Base-by-base conservation (phyloP, 1,140 invertebrate species). In the Brachionus rubens region DNA sequence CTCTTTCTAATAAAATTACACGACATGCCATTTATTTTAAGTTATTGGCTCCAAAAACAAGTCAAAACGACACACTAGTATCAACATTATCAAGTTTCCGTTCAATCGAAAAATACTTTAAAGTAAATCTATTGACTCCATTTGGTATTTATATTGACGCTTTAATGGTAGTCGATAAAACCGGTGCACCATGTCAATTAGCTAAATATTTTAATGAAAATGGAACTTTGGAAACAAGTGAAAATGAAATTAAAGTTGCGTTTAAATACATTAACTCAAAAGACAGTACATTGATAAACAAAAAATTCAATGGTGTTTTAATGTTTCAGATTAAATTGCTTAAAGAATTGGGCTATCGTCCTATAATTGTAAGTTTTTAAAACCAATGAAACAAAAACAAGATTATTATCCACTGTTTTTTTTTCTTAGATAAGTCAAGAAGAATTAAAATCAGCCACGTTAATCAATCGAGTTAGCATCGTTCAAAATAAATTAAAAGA, bases 401-500 rank as follows among this genome's bases (percentile, higher is more conserved):
- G 3, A 5, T 36, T 36, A 36, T 5, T 36, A 5, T 26, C 12
- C 48, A 4, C 12, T 12, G 3, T 50, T 16, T 47, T 46, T 47
- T 28, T 40, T 36, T 47, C 9, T 24, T 24, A 50, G 68, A 50
- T 72, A 21, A 72, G 19, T 50, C 50, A 50, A 12, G 68, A 72
- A 50, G 68, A 72, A 48, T 24, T 72, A 3, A 36, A 72, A 72
- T 19, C 46, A 40, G 36, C 68, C 3, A 72, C 4, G 26, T 48
- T 72, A n/a, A 41, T 72, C 4, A 52, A 72, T 50, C 41, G 68
- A n/a, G 68, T 50, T 36, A 54, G 33, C 21, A 21, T 72, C 12
- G 41, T 72, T 50, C 68, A 72, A 50, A 50, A 48, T 40, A 72
- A 72, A 54, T 48, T 72, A 28, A 72, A 72, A 41, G 30, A 72